These are phyloP conservation scores for Melanotaenia nigrans DNA, from an alignment of 2,797 vertebrate species.

Conservation along the genomic window DNA sequence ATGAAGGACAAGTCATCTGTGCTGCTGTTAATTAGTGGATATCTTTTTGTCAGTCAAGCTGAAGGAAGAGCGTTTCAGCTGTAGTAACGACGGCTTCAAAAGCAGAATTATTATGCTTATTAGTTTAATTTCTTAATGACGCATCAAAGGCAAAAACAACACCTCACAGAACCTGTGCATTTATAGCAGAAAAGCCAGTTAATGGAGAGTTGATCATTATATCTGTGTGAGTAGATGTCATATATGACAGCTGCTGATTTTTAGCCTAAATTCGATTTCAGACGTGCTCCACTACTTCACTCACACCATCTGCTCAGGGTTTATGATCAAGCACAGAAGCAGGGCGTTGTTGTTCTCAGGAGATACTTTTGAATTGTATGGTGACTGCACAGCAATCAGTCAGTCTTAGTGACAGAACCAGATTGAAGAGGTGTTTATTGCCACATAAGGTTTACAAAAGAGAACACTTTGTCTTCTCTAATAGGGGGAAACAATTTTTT, in stretches of 20 bases:
- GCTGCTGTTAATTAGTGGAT: constrained; percentile 36
- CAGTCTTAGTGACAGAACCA: neutral
- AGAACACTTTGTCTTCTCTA: neutral
- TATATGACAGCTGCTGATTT: neutral
- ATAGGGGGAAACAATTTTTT: neutral
- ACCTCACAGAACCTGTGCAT: neutral
- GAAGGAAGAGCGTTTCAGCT: constrained; percentile 14
- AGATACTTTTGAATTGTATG: too few species aligned
- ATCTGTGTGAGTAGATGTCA: neutral
- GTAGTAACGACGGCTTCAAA: constrained; percentile 33
- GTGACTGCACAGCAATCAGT: too few species aligned
- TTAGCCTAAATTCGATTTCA: constrained; percentile 2
- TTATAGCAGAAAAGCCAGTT: neutral
- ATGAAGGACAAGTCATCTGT: constrained; percentile 41
- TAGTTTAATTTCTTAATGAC: constrained; percentile 6
- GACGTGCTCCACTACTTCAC: constrained; percentile 21
- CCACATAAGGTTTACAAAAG: neutral
- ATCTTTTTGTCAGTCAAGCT: constrained; percentile 23
- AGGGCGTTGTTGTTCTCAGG: constrained; percentile 17
- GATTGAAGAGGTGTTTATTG: neutral
- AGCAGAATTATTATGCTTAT: constrained; percentile 12
- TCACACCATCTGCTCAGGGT: constrained; percentile 72
- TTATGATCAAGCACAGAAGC: constrained; percentile 56
- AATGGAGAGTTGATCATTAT: neutral
- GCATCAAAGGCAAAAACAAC: neutral